Evolutionary conservation across 2,113 vertebrate genomes (phyloP).

Genomic region (Mus musculus): GRCm39 chr19:22188001-22188500

Average conservation of each 20-base stretch:
- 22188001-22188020: neutral
- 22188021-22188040: neutral
- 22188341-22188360: constrained; percentile 59
- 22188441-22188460: constrained; percentile 66
- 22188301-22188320: constrained; percentile 39
- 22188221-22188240: neutral
- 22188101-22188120: neutral
- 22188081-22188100: neutral
- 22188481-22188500: constrained; percentile 65
- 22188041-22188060: neutral
- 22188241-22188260: constrained; percentile 57
- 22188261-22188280: constrained; percentile 35
- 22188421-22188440: constrained; percentile 52
- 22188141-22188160: constrained; percentile 19
- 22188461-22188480: constrained; percentile 56
- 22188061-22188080: neutral
- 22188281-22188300: constrained; percentile 59
- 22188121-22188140: neutral
- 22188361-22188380: constrained; percentile 53
- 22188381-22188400: constrained; percentile 59
- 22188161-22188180: neutral
- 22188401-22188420: constrained; percentile 59
- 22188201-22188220: neutral
- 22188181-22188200: neutral
- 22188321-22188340: neutral